Evolutionary conservation across 2,888 invertebrate genomes (phyloP), one percentile per base, ranked within the genome.

Genomic region (Rotaria macrura): DNA sequence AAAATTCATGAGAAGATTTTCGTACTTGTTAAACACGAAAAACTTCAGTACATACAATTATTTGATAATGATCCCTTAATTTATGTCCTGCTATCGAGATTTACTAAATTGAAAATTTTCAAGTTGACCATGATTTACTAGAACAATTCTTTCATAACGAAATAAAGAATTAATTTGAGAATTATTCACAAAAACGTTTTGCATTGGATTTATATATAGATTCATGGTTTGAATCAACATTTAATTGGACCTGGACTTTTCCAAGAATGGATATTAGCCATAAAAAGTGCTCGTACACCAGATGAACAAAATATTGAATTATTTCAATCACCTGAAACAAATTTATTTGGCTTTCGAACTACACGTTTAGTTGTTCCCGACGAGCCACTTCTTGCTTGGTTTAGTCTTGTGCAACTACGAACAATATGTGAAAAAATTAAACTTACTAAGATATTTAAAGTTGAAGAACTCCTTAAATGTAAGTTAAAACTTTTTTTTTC

Each of bases 251-350:
- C 86, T 17, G 86, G 86, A 14, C 38, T 86, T 10, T 86, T 84
- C 57, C 86, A 86, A 86, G 86, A 86, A 74, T 86, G 86, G 86
- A 84, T 84, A 7, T 52, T 74, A 54, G 47, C 52, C n/a, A 86
- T 86, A 47, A 54, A 79, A 34, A 84, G 84, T 29, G 65, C 86
- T 29, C 65, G 40, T 54, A 85, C 84, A 23, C 79, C 79, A 34
- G 43, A 29, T 2, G 86, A 86, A 38, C 86, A 86, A 57, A 86
- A 86, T 85, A 20, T 86, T 29, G 84, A 86, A 79, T 57, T 86
- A 57, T 86, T 84, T 55, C 74, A 79, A 49, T 52, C 52, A 23
- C 25, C 34, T 25, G 84, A 74, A 54, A 86, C 74, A 9, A 84
- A 79, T 43, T 65, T 85, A 72, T 72, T 84, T 6, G 84, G 79